Conservation (phyloP, 2,888 invertebrate genomes). For the Eueremaeus valkanovi region DNA sequence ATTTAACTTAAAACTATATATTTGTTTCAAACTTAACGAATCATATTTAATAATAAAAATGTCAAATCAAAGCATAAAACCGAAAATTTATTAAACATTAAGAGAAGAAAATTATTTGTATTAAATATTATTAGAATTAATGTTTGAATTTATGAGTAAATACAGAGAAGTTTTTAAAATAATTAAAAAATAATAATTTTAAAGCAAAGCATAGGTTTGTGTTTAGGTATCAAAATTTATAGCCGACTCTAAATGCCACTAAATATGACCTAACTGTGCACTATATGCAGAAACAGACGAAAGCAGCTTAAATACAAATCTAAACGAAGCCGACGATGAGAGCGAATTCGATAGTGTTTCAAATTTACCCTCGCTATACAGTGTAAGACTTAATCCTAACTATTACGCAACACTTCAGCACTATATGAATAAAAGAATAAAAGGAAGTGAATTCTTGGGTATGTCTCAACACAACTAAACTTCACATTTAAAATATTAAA, state of each 20-base stretch:
- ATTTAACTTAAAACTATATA: too few relatives aligned
- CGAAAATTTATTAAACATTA: too few relatives aligned
- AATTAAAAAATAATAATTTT: too few relatives aligned
- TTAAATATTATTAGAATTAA: too few relatives aligned
- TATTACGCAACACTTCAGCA: conserved; percentile 28
- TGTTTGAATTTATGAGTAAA: too few relatives aligned
- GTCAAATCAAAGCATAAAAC: too few relatives aligned
- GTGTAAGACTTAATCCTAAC: conserved; percentile 26
- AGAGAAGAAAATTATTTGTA: too few relatives aligned
- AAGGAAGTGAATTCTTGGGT: conserved; percentile 42
- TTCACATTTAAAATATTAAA: neutral
- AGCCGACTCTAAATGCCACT: neutral
- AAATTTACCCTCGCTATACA: conserved; percentile 13
- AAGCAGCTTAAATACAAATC: conserved; percentile 14
- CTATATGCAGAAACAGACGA: conserved; percentile 5
- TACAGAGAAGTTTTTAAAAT: too few relatives aligned
- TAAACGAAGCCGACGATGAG: conserved; percentile 15
- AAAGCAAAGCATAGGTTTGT: too few relatives aligned
- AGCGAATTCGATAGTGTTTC: conserved; percentile 9
- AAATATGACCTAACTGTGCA: neutral
- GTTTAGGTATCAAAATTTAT: too few relatives aligned
- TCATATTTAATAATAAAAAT: too few relatives aligned
- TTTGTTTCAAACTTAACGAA: too few relatives aligned
- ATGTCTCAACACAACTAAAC: neutral
- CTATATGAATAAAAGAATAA: conserved; percentile 43